phyloP scores from a whole-genome alignment of 1,140 invertebrate genomes.

The Asobara japonica region DNA sequence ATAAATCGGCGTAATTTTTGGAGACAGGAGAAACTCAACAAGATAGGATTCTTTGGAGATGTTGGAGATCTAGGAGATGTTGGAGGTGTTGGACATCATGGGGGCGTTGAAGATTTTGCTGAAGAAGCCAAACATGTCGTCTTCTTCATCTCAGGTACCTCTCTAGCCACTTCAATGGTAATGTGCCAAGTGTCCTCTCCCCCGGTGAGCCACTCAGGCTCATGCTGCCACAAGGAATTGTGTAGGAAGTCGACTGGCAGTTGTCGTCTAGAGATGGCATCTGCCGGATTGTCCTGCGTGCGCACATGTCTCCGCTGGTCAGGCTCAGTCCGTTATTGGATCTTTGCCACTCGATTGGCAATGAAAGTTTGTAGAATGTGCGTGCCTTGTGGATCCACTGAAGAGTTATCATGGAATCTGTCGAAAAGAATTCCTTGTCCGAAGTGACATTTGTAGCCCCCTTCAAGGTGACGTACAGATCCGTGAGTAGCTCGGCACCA shows the following conservation, averaged over 20 bases:
- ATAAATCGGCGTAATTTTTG: too few relatives aligned
- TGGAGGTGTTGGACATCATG: neutral
- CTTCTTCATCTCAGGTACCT: neutral
- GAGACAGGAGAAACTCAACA: too few relatives aligned
- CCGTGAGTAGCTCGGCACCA: constrained; percentile 36
- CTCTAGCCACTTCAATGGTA: neutral
- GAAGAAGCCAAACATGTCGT: neutral
- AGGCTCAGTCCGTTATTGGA: constrained; percentile 37
- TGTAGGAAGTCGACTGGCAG: constrained; percentile 24
- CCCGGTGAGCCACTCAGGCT: neutral
- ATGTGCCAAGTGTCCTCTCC: neutral
- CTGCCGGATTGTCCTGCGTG: constrained; percentile 47
- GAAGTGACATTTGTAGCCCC: neutral
- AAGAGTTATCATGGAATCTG: constrained; percentile 39
- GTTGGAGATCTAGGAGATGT: neutral
- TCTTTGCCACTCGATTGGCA: constrained; percentile 37
- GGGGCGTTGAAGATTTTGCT: neutral
- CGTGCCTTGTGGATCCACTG: constrained; percentile 30
- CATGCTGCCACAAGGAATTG: neutral
- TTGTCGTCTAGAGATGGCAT: constrained; percentile 46
- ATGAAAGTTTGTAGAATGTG: constrained; percentile 8
- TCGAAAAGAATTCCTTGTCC: constrained; percentile 31
- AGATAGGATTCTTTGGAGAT: too few relatives aligned
- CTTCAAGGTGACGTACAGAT: constrained; percentile 3
- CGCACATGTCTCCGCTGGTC: constrained; percentile 4